These are phyloP conservation scores for Catocala sponsa DNA, from an alignment of 2,888 invertebrate genomes.

Conservation along the genomic window DNA sequence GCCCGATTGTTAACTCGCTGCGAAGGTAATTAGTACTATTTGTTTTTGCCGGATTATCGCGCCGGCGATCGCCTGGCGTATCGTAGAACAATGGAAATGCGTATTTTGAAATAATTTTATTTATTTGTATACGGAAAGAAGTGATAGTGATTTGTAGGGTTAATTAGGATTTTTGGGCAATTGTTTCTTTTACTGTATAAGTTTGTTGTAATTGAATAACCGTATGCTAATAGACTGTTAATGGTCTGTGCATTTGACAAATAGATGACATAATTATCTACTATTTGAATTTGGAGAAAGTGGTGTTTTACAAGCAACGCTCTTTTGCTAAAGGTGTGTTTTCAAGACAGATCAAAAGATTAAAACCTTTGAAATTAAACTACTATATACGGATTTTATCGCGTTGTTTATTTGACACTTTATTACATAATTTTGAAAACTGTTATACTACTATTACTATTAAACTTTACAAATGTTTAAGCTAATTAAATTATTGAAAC, in stretches of 20 bases:
- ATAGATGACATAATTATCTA: neutral
- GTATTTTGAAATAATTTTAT: slow-evolving; percentile 76
- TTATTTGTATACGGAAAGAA: slow-evolving; percentile 72
- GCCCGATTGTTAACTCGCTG: slow-evolving; percentile 78
- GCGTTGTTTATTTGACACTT: no score
- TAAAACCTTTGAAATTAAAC: no score
- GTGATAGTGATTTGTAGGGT: slow-evolving; percentile 62
- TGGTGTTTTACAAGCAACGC: no score
- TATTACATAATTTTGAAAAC: no score
- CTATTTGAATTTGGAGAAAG: neutral
- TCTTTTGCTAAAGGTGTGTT: no score
- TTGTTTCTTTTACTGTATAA: neutral
- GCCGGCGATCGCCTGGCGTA: slow-evolving; percentile 47
- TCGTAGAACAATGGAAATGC: slow-evolving; percentile 78
- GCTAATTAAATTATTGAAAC: no score
- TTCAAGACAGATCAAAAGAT: no score
- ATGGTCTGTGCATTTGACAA: neutral
- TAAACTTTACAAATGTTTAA: no score
- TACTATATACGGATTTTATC: no score
- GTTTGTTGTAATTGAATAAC: neutral
- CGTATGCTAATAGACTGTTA: neutral
- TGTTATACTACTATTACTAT: no score
- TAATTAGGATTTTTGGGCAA: slow-evolving; percentile 35
- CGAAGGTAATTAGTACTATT: slow-evolving; percentile 84
- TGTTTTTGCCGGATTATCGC: slow-evolving; percentile 80